Conservation (phyloP, 2,797 vertebrate species). For the Neomorphus geoffroyi region DNA sequence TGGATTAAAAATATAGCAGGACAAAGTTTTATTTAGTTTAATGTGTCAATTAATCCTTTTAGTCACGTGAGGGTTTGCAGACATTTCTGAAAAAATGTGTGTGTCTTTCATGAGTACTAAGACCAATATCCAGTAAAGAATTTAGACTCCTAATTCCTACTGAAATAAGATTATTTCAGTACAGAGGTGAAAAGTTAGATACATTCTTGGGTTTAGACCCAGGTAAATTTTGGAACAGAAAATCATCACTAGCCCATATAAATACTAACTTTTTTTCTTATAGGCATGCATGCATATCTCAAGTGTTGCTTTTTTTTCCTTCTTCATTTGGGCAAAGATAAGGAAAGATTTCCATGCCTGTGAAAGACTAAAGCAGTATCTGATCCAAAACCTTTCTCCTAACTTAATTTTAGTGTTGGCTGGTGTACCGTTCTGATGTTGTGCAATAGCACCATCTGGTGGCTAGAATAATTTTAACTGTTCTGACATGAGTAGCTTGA, state of each 20-base stretch:
- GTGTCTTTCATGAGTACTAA: background rate
- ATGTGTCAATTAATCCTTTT: background rate
- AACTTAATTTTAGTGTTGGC: fast-evolving
- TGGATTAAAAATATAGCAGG: background rate
- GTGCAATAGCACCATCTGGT: slow-evolving; percentile 67
- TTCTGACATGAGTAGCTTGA: background rate
- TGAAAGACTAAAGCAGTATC: background rate
- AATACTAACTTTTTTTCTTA: background rate
- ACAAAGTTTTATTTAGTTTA: background rate
- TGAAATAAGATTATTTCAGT: background rate
- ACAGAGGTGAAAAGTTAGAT: background rate
- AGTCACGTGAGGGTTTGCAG: background rate
- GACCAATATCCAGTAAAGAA: background rate
- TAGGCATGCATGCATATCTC: background rate
- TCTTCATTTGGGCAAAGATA: background rate
- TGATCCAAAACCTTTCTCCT: background rate
- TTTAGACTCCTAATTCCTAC: background rate
- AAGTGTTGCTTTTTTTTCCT: background rate
- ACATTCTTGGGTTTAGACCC: background rate
- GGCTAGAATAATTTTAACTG: background rate
- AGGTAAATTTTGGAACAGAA: background rate
- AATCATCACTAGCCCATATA: background rate
- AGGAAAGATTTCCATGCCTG: background rate
- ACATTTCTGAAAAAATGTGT: background rate
- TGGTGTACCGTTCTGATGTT: background rate